phyloP scores from a whole-genome alignment of 64 coral and sea anemone genomes.

The Porites australiensis region DNA sequence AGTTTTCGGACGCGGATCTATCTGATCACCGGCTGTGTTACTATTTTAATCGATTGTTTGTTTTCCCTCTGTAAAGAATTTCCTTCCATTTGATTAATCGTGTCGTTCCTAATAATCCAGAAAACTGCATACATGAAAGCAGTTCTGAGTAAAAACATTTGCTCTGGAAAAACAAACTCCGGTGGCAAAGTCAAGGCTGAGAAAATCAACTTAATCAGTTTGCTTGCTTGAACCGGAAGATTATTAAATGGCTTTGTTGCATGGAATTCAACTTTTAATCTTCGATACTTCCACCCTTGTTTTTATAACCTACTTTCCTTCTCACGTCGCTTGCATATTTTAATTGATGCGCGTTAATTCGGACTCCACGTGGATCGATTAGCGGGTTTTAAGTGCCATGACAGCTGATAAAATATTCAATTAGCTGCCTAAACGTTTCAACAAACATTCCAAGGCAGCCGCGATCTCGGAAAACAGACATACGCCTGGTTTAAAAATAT shows the following conservation, averaged over 20 bases:
- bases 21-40: background rate
- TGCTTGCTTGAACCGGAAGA: background rate
- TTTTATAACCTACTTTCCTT: conserved; percentile 28
- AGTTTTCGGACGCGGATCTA: background rate
- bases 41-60: conserved; percentile 15
- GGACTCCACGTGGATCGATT: conserved; percentile 29
- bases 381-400: conserved; percentile 2
- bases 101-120: background rate
- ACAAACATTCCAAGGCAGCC: conserved; percentile 37
- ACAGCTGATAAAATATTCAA: conserved; percentile 13
- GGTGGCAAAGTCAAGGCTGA: conserved; percentile 24
- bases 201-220: background rate
- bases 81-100: background rate
- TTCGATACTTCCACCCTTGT: background rate
- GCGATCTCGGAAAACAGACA: background rate
- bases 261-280: conserved; percentile 4
- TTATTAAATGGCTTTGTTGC: background rate
- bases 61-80: background rate
- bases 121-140: background rate
- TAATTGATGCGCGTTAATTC: background rate
- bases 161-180: conserved; percentile 17
- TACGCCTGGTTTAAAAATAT: background rate
- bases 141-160: conserved; percentile 16
- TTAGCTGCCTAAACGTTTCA: conserved; percentile 1
- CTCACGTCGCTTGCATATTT: conserved; percentile 20